phyloP scores from a whole-genome alignment of 1,140 invertebrate genomes.

The Arctopsyche grandis region DNA sequence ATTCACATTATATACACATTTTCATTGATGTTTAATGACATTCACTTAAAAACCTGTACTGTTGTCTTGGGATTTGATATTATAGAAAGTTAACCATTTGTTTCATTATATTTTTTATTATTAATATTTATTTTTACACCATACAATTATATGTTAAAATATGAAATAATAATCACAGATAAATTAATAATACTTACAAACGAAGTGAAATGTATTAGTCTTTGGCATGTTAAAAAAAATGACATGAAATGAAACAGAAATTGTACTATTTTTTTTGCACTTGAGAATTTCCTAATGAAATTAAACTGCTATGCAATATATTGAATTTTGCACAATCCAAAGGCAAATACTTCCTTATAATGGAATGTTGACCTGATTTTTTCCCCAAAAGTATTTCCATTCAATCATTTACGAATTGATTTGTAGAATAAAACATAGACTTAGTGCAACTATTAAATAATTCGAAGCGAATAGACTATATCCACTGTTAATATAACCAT shows the following conservation, averaged over 20 bases:
- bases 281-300: too few relatives aligned
- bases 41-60: too few relatives aligned
- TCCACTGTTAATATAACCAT: constrained; percentile 6
- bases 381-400: neutral
- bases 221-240: neutral
- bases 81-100: neutral
- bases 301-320: neutral
- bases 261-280: neutral
- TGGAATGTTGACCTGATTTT: constrained; percentile 9
- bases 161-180: neutral
- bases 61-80: too few relatives aligned
- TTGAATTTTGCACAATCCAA: too few relatives aligned
- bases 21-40: too few relatives aligned
- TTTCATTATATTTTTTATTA: too few relatives aligned
- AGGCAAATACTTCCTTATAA: neutral
- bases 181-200: neutral
- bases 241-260: neutral
- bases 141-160: too few relatives aligned
- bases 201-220: neutral
- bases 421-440: neutral
- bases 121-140: too few relatives aligned
- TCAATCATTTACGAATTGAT: neutral
- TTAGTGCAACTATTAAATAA: neutral
- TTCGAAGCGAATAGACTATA: neutral
- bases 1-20: too few relatives aligned